Evolutionary conservation across 2,113 vertebrate species (phyloP), one percentile per base, ranked within the genome.

Genomic region (Dasyprocta punctata): DNA sequence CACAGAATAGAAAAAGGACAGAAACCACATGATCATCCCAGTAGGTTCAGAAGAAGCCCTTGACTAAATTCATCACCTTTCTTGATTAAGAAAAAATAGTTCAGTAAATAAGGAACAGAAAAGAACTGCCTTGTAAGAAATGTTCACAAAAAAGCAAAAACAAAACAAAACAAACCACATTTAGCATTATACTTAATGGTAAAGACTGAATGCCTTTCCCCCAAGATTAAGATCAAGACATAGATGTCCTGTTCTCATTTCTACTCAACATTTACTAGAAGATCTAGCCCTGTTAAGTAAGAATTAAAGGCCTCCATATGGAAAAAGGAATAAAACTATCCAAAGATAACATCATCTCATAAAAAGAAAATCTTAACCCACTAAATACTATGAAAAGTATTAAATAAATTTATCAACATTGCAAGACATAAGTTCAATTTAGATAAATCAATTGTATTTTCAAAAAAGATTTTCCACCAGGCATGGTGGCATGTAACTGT

Each of bases 241-340:
- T 73, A 24, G 17, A 69, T 73, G 6, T 91, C 26, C 36, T 91
- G 63, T 22, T 92, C 41, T 91, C 61, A 91, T 17, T 83, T 47
- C 10, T 78, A 9, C 58, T 95, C 26, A 71, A 19, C 5, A 41
- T 80, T 86, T 69, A 60, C 61, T 69, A 52, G 13, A 80, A 78
- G 52, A 65, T 78, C 24, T 7, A 86, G 71, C 38, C 19, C 58
- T 22, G 20, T 5, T 44, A 91, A 92, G 71, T 60, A 86, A 84
- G 38, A 91, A 38, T 86, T 47, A 60, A 84, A 94, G n/a, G 2
- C 78, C 69, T 44, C 84, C 38, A 36, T 36, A 14, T 36, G 6
- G 56, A 58, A 58, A 94, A 81, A 90, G 47, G 65, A 63, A 73
- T 94, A 94, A 94, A 94, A 94, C 26, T 73, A 24, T 82, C 52